phyloP scores from a whole-genome alignment of 2,113 vertebrate species.

The Halichoerus grypus region DNA sequence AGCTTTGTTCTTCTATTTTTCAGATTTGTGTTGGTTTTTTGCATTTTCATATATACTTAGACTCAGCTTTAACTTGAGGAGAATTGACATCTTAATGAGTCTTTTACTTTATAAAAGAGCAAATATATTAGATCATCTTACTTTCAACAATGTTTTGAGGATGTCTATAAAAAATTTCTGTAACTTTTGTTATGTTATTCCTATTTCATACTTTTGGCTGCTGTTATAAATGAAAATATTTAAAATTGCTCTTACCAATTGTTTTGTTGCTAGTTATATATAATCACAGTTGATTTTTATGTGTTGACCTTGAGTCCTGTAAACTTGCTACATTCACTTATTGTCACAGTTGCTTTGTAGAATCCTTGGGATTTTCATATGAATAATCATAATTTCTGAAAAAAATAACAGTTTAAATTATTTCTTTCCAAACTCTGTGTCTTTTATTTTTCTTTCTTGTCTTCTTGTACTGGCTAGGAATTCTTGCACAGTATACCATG shows the following conservation, averaged over 20 bases:
- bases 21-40: not conserved
- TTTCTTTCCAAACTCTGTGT: not conserved
- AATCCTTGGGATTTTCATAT: not conserved
- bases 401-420: not conserved
- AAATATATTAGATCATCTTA: not conserved
- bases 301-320: not conserved
- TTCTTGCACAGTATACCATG: not conserved
- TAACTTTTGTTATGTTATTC: not conserved
- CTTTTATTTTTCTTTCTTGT: not conserved
- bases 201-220: not conserved
- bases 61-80: not conserved
- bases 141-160: not conserved
- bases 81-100: not conserved
- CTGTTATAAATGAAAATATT: not conserved
- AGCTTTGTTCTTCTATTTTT: not conserved
- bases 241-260: not conserved
- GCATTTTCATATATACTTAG: not conserved
- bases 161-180: not conserved
- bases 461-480: not conserved
- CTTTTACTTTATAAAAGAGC: not conserved
- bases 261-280: not conserved
- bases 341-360: not conserved
- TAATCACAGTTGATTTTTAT: not conserved
- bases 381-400: not conserved
- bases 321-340: not conserved